phyloP scores from a whole-genome alignment of 2,113 vertebrate species.

The Raja brachyura region DNA sequence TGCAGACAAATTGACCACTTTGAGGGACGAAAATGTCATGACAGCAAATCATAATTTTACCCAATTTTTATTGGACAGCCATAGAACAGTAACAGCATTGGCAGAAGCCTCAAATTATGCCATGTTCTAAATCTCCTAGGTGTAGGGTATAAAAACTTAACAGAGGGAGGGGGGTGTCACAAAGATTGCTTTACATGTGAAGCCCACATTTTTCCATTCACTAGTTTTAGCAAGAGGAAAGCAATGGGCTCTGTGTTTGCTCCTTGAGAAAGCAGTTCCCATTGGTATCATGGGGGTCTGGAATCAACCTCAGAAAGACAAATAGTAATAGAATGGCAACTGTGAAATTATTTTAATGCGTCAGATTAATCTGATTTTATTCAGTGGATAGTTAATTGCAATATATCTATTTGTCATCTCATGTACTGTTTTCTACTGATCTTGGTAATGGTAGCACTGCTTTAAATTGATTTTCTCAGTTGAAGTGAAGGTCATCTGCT shows the following conservation, averaged over 20 bases:
- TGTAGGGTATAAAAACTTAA: neutral
- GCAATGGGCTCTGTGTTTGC: neutral
- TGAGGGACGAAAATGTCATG: neutral
- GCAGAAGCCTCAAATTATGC: neutral
- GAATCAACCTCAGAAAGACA: neutral
- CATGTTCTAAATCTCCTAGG: neutral
- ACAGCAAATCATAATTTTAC: neutral
- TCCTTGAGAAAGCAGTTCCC: neutral
- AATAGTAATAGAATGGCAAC: neutral
- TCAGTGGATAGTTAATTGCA: conserved; percentile 16
- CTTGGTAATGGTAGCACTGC: neutral
- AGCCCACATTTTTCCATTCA: neutral
- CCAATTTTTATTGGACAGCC: neutral
- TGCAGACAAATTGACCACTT: neutral
- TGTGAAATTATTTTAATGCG: neutral
- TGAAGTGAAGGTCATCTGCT: conserved; percentile 54
- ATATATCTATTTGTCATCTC: neutral
- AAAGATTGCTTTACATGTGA: neutral
- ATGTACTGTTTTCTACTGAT: neutral
- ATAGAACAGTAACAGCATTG: neutral
- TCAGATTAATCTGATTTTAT: neutral
- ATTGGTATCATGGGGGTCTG: neutral
- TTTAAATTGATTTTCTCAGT: conserved; percentile 46
- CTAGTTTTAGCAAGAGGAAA: neutral
- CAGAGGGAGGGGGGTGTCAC: neutral